phyloP scores from a whole-genome alignment of 2,888 invertebrate genomes.

The Lypha dubia region DNA sequence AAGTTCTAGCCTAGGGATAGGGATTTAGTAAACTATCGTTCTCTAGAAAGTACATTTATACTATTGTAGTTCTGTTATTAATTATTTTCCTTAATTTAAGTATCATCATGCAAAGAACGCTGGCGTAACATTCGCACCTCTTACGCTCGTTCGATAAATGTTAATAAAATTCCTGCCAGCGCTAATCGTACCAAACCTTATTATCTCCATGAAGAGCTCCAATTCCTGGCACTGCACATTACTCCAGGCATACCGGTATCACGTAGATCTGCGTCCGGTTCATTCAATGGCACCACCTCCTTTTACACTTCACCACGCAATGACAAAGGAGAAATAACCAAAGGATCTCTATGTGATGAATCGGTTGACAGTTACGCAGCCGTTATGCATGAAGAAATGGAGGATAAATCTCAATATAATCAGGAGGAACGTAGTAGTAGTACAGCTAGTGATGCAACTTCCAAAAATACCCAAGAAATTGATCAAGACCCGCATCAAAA shows the following conservation, averaged over 20 bases:
- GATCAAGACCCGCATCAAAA: conserved; percentile 30
- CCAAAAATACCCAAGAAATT: conserved; percentile 66
- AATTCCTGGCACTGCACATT: conserved; percentile 76
- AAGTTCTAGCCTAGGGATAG: no score
- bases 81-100: conserved; percentile 69
- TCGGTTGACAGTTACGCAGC: conserved; percentile 74
- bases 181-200: conserved; percentile 78
- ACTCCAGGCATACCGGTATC: conserved; percentile 76
- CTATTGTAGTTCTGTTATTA: no score
- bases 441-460: conserved; percentile 56
- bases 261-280: conserved; percentile 67
- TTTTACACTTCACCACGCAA: conserved; percentile 67
- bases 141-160: conserved; percentile 80
- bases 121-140: conserved; percentile 82
- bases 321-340: conserved; percentile 74
- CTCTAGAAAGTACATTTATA: no score
- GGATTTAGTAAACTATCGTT: no score
- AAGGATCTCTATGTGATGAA: conserved; percentile 74
- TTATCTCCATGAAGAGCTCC: conserved; percentile 77
- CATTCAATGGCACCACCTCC: conserved; percentile 49
- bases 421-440: conserved; percentile 64
- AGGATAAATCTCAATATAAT: conserved; percentile 68
- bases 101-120: conserved; percentile 80
- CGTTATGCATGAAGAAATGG: conserved; percentile 65
- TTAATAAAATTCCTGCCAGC: conserved; percentile 76